Conservation (phyloP, 2,888 invertebrate genomes). For the Athalia rosae region DNA sequence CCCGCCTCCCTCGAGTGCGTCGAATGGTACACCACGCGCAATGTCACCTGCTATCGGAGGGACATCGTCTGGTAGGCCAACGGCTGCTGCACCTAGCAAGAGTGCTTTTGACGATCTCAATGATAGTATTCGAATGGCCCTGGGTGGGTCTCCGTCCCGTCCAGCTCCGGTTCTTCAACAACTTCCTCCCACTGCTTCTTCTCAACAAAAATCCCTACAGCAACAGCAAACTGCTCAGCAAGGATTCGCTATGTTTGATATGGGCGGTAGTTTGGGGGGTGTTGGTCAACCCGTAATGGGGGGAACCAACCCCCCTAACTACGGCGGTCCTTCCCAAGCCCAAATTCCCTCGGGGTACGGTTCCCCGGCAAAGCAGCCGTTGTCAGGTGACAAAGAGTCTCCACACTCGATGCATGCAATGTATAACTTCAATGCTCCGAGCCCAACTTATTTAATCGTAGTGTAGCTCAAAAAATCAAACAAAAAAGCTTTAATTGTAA, state of each 20-base stretch:
- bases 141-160: slow-evolving; percentile 78
- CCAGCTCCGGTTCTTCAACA: slow-evolving; percentile 64
- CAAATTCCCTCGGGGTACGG: slow-evolving; percentile 71
- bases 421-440: slow-evolving; percentile 39
- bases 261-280: slow-evolving; percentile 56
- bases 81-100: slow-evolving; percentile 75
- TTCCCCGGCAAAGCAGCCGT: slow-evolving; percentile 74
- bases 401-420: slow-evolving; percentile 67
- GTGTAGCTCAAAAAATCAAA: not conserved
- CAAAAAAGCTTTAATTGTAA: slow-evolving; percentile 40
- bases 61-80: slow-evolving; percentile 72
- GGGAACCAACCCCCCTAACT: slow-evolving; percentile 60
- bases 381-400: slow-evolving; percentile 74
- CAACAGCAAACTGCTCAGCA: slow-evolving; percentile 47
- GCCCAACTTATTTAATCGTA: slow-evolving; percentile 47
- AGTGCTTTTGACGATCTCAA: slow-evolving; percentile 83
- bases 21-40: slow-evolving; percentile 68
- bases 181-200: slow-evolving; percentile 51
- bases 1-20: slow-evolving; percentile 70
- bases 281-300: slow-evolving; percentile 62
- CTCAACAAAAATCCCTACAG: slow-evolving; percentile 59
- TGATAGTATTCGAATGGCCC: slow-evolving; percentile 81
- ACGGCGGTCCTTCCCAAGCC: slow-evolving; percentile 66
- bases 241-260: slow-evolving; percentile 65
- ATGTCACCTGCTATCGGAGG: slow-evolving; percentile 71